Evolutionary conservation across 1,140 invertebrate species (phyloP).

Genomic region (Atopsyche davidsoni): DNA sequence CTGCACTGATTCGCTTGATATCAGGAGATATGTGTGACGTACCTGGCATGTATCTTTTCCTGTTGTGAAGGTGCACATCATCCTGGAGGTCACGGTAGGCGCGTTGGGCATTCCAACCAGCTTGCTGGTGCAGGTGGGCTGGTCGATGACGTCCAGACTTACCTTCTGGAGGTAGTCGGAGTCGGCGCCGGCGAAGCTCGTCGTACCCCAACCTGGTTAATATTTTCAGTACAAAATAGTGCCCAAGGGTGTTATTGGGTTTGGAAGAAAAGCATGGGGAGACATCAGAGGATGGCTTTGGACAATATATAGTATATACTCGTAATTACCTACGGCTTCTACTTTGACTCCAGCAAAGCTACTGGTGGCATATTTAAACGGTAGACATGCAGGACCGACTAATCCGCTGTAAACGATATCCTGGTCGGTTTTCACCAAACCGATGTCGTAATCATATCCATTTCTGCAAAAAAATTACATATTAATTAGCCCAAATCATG

Average conservation of each 20-base stretch:
- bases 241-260: not conserved
- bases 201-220: conserved; percentile 64
- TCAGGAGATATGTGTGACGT: no score
- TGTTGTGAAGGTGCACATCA: conserved; percentile 61
- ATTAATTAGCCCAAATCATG: no score
- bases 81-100: conserved; percentile 46
- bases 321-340: conserved; percentile 50
- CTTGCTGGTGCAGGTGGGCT: conserved; percentile 42
- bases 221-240: conserved; percentile 4
- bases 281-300: not conserved
- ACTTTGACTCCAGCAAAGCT: conserved; percentile 47
- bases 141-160: conserved; percentile 51
- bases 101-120: conserved; percentile 36
- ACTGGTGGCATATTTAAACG: conserved; percentile 47
- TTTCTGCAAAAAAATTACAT: conserved; percentile 23
- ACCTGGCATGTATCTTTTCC: conserved; percentile 62
- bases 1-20: no score
- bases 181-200: conserved; percentile 47
- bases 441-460: conserved; percentile 55
- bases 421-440: conserved; percentile 46
- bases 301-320: conserved; percentile 9
- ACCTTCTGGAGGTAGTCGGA: conserved; percentile 55
- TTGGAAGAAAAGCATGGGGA: not conserved
- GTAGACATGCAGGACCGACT: conserved; percentile 62
- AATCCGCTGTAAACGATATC: conserved; percentile 47